These are phyloP conservation scores for Archaeoteleia sp. DNA, from an alignment of 2,888 invertebrate species.

Conservation along the genomic window DNA sequence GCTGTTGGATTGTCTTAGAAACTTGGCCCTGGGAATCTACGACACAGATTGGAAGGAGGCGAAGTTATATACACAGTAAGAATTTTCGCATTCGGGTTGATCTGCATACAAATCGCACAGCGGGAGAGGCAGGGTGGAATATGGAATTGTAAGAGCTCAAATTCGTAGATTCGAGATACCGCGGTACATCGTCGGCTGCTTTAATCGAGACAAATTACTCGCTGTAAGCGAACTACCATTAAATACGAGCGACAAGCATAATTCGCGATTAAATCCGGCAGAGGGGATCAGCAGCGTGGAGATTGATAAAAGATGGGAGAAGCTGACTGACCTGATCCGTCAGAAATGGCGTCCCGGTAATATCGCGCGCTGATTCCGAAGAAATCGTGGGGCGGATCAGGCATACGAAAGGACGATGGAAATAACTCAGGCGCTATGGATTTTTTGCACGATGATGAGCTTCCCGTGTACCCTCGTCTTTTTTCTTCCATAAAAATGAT, in stretches of 20 bases:
- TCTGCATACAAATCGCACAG: conserved; percentile 34
- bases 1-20: conserved; percentile 29
- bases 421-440: not conserved
- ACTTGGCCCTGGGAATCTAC: conserved; percentile 24
- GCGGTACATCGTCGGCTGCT: conserved; percentile 31
- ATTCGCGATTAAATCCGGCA: conserved; percentile 34
- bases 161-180: conserved; percentile 24
- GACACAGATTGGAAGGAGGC: conserved; percentile 17
- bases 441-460: conserved; percentile 11
- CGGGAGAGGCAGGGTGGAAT: conserved; percentile 21
- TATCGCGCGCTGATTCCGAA: not conserved
- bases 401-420: conserved; percentile 11
- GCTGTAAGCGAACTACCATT: conserved; percentile 39
- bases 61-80: conserved; percentile 23
- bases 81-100: conserved; percentile 26
- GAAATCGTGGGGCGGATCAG: not conserved
- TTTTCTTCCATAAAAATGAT: conserved; percentile 16
- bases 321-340: conserved; percentile 15
- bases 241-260: conserved; percentile 41
- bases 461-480: conserved; percentile 4
- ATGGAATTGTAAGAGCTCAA: conserved; percentile 24
- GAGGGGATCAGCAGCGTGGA: conserved; percentile 20
- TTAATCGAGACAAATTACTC: conserved; percentile 46
- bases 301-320: conserved; percentile 18
- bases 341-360: conserved; percentile 1